Conservation (phyloP, 2,888 invertebrate species). For the Drosophila nigricruria region DNA sequence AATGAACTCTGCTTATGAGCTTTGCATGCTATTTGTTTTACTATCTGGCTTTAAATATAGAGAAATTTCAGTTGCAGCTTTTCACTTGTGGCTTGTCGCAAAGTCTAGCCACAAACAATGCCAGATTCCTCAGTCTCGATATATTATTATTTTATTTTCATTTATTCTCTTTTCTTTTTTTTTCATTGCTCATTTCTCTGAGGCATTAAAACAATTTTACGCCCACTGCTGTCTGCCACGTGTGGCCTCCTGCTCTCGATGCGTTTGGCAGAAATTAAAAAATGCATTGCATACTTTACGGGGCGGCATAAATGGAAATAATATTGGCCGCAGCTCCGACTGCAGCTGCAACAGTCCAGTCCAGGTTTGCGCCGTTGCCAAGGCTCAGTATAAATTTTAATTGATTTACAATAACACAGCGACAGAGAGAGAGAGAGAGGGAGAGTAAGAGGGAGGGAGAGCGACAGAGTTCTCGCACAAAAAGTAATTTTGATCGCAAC, state of each 20-base stretch:
- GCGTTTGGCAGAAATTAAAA: constrained; percentile 54
- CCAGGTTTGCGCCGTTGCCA: constrained; percentile 11
- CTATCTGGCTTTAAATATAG: too few relatives aligned
- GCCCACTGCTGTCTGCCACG: constrained; percentile 41
- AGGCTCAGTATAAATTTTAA: constrained; percentile 67
- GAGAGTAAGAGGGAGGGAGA: not conserved
- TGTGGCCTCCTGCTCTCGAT: not conserved
- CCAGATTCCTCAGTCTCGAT: constrained; percentile 30
- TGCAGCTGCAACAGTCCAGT: constrained; percentile 5
- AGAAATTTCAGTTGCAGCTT: too few relatives aligned
- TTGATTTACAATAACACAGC: constrained; percentile 69
- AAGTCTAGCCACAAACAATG: constrained; percentile 50
- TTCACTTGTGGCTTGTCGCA: too few relatives aligned
- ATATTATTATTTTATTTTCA: constrained; percentile 40
- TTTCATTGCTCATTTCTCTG: constrained; percentile 25
- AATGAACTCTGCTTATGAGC: not conserved
- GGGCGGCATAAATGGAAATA: constrained; percentile 62
- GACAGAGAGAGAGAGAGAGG: constrained; percentile 6
- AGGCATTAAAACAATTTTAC: constrained; percentile 60
- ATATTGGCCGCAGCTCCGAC: constrained; percentile 44
- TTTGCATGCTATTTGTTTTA: not conserved
- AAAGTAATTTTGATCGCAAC: constrained; percentile 47
- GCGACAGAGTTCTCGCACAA: constrained; percentile 23
- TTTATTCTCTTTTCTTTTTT: not conserved
- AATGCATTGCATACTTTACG: constrained; percentile 61